Base-by-base conservation (phyloP, 2,113 vertebrate species). In the Megaceryle maxima region DNA sequence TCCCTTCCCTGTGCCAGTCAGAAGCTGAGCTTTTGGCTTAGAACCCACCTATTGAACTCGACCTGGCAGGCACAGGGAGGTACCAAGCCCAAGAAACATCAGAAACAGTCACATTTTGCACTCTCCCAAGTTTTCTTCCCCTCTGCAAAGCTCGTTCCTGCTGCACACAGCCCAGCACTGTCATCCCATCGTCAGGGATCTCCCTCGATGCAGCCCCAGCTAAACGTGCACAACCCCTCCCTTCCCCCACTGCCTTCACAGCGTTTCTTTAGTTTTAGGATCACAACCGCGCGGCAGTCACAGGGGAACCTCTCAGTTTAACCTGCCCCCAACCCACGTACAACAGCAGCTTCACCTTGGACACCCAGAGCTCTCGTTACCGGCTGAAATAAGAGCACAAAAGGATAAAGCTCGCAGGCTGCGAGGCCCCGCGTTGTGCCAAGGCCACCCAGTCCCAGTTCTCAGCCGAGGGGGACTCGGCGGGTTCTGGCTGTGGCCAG, bases 311-410 rank as follows among this genome's bases (percentile, higher is more conserved):
- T 31, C 5, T 0, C 2, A 33, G 17, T 51, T 48, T 62, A 78
- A 41, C 21, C 56, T 26, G 41, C 1, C 3, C 39, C 22, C 17
- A 24, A 16, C 7, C 78, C 73, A 66, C 39, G 80, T 19, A 20
- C 1, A 1, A 37, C 62, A 12, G 0, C 0, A 1, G 83, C 79
- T 82, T 73, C 16, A 26, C 46, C 62, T 46, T 14, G 4, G 8
- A n/a, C n/a, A n/a, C 33, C 43, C 26, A 20, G 15, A 41, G 50
- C 55, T 50, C 19, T 35, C 15, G 1, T 37, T 8, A 62, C 3
- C 4, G 20, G 66, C 25, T 3, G 15, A 55, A 50, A 55, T 16
- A 70, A 72, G 70, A 90, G 66, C 41, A 44, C n/a, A 13, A 21
- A 39, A 87, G 73, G 63, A 50, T 55, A 46, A 88, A 76, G 44